Base-by-base conservation (phyloP, 1,140 invertebrate genomes). In the Drosophila dunni region DNA sequence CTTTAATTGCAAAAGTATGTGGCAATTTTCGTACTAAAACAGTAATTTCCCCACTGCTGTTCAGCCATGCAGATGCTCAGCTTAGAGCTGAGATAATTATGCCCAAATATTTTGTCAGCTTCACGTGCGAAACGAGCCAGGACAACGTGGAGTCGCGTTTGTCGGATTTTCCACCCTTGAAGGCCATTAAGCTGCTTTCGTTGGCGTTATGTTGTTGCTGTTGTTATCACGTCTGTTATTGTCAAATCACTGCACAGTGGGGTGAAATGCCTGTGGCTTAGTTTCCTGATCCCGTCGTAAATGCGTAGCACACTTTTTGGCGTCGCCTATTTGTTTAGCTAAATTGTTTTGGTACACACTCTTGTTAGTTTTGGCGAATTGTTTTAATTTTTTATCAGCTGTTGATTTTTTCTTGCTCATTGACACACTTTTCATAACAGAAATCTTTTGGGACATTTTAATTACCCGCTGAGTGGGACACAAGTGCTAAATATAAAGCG, bases 1-100 rank as follows among this genome's bases (percentile, higher is more conserved):
- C 76, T 86, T 88, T 88, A 86, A 86, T 83, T 86, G 79, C 73
- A 64, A 81, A 76, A 73, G 62, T 75, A 61, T 42, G 57, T 63
- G 58, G 50, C n/a, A 36, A 68, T 64, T 68, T 61, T 53, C 51
- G 20, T 51, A 53, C 24, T 64, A 10, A 7, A n/a, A 13, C 15
- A 36, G 13, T 0, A 33, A 1, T 11, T 42, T 11, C 17, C 2
- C 50, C 4, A 2, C 24, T 29, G 24, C 2, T 29, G 24, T 29
- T 29, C 24, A 29, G 3, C 24, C 24, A 29, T 29, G 24, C 24
- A 29, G 24, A 29, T 64, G 61, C 20, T 57, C 17, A 10, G 58
- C 44, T 40, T 42, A 38, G 34, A 63, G 46, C 72, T 48, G 54
- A 62, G 50, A 79, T 86, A 88, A 86, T 86, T 86, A 86, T 89